Evolutionary conservation across 1,140 invertebrate genomes (phyloP).

Genomic region (Cepaea nemoralis): DNA sequence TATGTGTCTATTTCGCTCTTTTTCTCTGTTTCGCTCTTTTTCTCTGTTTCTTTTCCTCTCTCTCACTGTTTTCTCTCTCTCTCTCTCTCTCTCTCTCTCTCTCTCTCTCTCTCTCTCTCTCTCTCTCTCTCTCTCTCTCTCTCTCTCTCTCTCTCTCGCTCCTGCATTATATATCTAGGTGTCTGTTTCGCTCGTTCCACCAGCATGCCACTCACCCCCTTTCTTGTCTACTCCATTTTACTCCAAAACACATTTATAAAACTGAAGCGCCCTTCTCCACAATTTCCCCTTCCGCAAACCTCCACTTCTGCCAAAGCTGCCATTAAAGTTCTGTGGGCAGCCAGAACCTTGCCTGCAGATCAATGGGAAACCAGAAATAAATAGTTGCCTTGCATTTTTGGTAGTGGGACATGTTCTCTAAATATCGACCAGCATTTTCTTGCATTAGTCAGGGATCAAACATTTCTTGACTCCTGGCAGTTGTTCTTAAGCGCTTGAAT

Average conservation of each 20-base stretch:
- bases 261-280: no score
- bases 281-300: not conserved
- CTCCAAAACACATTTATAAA: no score
- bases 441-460: not conserved
- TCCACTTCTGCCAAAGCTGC: not conserved
- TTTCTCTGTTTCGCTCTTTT: no score
- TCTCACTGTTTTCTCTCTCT: no score
- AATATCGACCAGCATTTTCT: not conserved
- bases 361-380: not conserved
- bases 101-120: conserved; percentile 5
- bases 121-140: no score
- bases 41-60: no score
- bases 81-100: not conserved
- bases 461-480: not conserved
- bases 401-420: not conserved
- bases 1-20: no score
- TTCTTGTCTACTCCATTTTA: no score
- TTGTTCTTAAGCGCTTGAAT: not conserved
- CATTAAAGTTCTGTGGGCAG: not conserved
- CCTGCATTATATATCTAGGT: no score
- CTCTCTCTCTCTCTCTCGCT: no score
- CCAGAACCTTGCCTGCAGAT: not conserved
- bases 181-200: no score
- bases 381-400: not conserved
- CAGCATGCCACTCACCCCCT: no score